Evolutionary conservation across 1,140 invertebrate genomes (phyloP), one percentile per base, ranked within the genome.

Genomic region (Drosophila bocqueti): DNA sequence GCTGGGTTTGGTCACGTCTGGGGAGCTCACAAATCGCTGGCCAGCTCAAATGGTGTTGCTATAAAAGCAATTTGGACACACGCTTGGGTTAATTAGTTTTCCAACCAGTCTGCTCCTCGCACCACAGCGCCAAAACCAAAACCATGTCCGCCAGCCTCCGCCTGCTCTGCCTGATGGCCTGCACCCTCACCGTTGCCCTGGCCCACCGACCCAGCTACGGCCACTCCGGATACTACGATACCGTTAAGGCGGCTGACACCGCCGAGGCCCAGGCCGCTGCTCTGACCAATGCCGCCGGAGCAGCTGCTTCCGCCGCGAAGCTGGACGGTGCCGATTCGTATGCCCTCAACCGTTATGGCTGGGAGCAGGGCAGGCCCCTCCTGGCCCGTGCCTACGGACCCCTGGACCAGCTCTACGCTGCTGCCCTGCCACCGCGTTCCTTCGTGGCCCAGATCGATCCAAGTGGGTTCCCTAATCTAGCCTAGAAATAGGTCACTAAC

Each of bases 51-150:
- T 79, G 78, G 52, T 66, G 69, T 90, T 80, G 86, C 86, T 90
- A 90, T 90, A 90, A 90, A 90, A 90, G 85, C 85, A 90, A 90
- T 91, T 90, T 90, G 82, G 72, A 66, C 85, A 85, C 75, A 80
- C 79, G 85, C 85, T 85, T 31, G 76, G 80, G 78, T 69, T 79
- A 90, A 89, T 89, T 89, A 89, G 85, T 89, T 85, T 84, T 63
- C 63, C 58, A 61, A 75, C 81, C 68, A 78, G 69, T 81, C 81
- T 42, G 69, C 55, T 85, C 83, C 79, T 86, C 75, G 75, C 83
- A 86, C 45, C 83, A 81, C 83, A 78, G 38, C 46, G 26, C 62
- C 62, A 40, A 67, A 68, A n/a, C 42, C 36, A 11, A 21, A 54
- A 38, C 15, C 43, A 89, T 90, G 86, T 86, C 79, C 80, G 68